Percentiles rank a stretch among this genome's conserved stretches.
These are phyloP conservation scores for Hemithea aestivaria DNA, from an alignment of 2,888 invertebrate genomes.

Conservation along the genomic window DNA sequence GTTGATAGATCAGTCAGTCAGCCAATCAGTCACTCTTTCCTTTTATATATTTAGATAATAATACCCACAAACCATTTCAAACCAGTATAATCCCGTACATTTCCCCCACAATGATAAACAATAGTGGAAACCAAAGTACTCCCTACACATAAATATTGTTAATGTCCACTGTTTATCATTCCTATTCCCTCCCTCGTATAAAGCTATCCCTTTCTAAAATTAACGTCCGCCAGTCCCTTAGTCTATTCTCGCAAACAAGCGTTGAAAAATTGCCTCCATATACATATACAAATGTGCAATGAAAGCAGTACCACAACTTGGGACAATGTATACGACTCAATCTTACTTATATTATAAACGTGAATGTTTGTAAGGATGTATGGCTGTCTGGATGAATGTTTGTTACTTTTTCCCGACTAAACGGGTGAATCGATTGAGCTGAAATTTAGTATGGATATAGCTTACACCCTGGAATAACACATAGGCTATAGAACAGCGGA, in stretches of 20 bases:
- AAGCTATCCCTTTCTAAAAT: conserved; percentile 58
- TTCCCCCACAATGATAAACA: conserved; percentile 15
- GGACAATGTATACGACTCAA: too few relatives aligned
- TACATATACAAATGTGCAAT: conserved; percentile 8
- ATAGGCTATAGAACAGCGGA: too few relatives aligned
- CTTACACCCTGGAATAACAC: too few relatives aligned
- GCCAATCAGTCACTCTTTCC: not conserved
- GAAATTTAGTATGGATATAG: too few relatives aligned
- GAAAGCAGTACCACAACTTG: too few relatives aligned
- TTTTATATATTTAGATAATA: too few relatives aligned
- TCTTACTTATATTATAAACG: too few relatives aligned
- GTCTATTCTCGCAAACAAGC: conserved; percentile 44
- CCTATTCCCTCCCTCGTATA: conserved; percentile 35
- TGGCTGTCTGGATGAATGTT: too few relatives aligned
- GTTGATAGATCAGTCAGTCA: conserved; percentile 11
- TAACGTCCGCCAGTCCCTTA: conserved; percentile 49
- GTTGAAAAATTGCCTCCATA: conserved; percentile 52
- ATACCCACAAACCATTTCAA: conserved; percentile 3
- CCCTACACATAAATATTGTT: conserved; percentile 56
- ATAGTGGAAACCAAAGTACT: conserved; percentile 31
- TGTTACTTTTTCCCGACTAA: too few relatives aligned
- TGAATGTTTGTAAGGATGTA: too few relatives aligned
- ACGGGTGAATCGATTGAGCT: too few relatives aligned
- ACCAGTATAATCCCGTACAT: conserved; percentile 4
- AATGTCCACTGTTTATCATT: conserved; percentile 52